A percentile compares a stretch with the other conserved stretches of the same genome.
These are phyloP conservation scores for Trinectes maculatus DNA, from an alignment of 2,113 vertebrate genomes.

Conservation along the genomic window DNA sequence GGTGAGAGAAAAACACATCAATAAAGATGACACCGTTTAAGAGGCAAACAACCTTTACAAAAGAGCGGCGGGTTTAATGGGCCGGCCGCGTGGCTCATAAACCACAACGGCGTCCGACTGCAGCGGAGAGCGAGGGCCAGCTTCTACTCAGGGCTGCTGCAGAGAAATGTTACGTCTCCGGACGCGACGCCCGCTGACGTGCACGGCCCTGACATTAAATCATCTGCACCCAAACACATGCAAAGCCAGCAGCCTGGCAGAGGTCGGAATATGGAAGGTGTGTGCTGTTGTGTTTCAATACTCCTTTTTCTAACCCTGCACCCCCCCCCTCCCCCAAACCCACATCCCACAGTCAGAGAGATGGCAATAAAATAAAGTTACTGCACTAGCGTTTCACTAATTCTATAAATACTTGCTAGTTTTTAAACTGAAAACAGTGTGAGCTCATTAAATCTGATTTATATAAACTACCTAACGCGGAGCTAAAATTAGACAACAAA, in stretches of 20 bases:
- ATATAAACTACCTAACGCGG: too few relatives aligned
- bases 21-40: constrained; percentile 85
- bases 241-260: neutral
- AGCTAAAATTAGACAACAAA: too few relatives aligned
- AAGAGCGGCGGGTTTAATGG: constrained; percentile 82
- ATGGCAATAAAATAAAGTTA: constrained; percentile 5
- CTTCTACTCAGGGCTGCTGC: constrained; percentile 53
- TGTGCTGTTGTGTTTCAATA: too few relatives aligned
- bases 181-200: too few relatives aligned
- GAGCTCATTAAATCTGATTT: too few relatives aligned
- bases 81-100: constrained; percentile 76
- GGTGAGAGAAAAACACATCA: constrained; percentile 75
- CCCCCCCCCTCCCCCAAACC: too few relatives aligned
- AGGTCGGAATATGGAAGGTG: neutral
- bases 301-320: too few relatives aligned
- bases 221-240: constrained; percentile 2
- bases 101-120: constrained; percentile 66
- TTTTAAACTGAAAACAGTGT: too few relatives aligned
- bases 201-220: constrained; percentile 40
- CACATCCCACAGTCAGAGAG: too few relatives aligned
- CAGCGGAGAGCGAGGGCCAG: constrained; percentile 36
- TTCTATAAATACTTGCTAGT: too few relatives aligned
- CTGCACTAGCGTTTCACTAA: neutral
- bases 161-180: constrained; percentile 34
- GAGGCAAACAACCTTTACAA: constrained; percentile 87